phyloP scores from a whole-genome alignment of 2,797 vertebrate genomes.

The Enoplosus armatus region DNA sequence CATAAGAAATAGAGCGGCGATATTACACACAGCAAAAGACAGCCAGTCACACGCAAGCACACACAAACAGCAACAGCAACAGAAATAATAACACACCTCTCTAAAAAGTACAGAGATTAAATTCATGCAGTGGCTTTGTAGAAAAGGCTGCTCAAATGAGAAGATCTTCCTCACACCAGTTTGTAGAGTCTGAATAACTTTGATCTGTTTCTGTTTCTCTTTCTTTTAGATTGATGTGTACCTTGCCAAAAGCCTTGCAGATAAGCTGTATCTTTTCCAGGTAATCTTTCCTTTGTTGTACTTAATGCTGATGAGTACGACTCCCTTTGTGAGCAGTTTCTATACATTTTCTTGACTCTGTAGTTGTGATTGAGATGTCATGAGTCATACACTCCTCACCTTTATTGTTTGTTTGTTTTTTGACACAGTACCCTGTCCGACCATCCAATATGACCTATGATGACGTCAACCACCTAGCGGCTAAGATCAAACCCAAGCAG shows the following conservation, averaged over 20 bases:
- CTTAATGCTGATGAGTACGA: neutral
- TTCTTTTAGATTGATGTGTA: constrained; percentile 93
- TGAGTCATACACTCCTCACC: neutral
- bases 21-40: neutral
- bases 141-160: neutral
- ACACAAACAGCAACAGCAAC: neutral
- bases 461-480: constrained; percentile 91
- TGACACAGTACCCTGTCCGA: constrained; percentile 93
- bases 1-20: neutral
- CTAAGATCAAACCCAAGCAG: constrained; percentile 98
- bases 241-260: constrained; percentile 95
- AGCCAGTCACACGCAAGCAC: neutral
- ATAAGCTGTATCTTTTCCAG: constrained; percentile 98
- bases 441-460: constrained; percentile 95
- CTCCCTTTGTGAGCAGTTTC: neutral
- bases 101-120: neutral
- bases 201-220: constrained; percentile 8
- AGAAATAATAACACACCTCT: neutral
- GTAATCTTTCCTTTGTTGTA: constrained; percentile 76
- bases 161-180: neutral
- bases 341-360: neutral
- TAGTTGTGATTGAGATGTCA: neutral
- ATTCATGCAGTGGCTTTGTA: neutral
- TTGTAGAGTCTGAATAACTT: neutral
- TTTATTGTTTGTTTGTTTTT: constrained; percentile 17